Evolutionary conservation across 2,797 vertebrate genomes (phyloP).

Genomic region (Eospalax fontanierii): DNA sequence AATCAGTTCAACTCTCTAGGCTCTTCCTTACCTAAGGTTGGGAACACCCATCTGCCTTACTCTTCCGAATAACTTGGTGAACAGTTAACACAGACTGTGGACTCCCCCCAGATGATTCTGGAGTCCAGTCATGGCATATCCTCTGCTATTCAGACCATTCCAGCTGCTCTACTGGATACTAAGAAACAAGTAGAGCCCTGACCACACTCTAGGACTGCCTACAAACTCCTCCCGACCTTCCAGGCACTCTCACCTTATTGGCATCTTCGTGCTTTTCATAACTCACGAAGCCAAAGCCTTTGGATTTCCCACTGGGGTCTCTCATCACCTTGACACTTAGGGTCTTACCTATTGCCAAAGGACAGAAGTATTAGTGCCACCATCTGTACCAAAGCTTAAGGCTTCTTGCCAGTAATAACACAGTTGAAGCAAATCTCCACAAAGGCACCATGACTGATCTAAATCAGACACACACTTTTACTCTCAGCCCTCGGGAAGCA

Average conservation of each 20-base stretch:
- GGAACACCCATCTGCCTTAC: neutral
- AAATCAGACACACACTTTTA: neutral
- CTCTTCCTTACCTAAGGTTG: neutral
- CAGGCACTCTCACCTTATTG: slow-evolving; percentile 93
- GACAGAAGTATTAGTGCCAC: slow-evolving; percentile 82
- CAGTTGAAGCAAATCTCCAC: neutral
- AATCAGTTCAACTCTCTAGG: neutral
- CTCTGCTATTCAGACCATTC: neutral
- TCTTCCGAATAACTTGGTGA: neutral
- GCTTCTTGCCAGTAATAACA: slow-evolving; percentile 3
- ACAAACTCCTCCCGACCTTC: neutral
- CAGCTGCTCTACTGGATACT: neutral
- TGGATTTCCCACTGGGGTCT: slow-evolving; percentile 97
- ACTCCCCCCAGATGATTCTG: neutral
- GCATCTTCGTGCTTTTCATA: slow-evolving; percentile 99
- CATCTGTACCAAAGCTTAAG: slow-evolving; percentile 42
- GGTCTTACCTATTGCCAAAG: slow-evolving; percentile 95
- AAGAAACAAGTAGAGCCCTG: neutral
- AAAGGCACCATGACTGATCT: neutral
- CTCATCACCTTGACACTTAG: slow-evolving; percentile 99
- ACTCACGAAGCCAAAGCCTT: slow-evolving; percentile 99
- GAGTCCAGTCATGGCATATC: neutral
- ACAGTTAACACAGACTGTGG: neutral
- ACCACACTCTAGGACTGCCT: neutral
- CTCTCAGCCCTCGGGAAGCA: too few relatives aligned